Conservation (phyloP, 2,113 vertebrate species). For the Dromas ardeola region DNA sequence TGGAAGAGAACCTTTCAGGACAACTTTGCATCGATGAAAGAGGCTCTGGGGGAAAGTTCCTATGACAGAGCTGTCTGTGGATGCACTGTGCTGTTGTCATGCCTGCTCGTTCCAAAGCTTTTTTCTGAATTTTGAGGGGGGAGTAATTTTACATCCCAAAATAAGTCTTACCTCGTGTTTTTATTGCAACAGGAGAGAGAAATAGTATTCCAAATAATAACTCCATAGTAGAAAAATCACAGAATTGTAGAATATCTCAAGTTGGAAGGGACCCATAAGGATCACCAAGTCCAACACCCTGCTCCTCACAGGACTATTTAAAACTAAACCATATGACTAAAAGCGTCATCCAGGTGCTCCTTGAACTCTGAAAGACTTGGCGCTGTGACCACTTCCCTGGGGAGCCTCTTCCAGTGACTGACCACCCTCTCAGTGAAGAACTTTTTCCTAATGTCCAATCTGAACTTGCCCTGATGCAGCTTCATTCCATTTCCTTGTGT, state of each 20-base stretch:
- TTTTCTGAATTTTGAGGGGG: background rate
- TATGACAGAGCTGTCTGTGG: background rate
- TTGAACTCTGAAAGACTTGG: background rate
- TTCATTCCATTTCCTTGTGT: background rate
- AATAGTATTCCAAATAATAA: background rate
- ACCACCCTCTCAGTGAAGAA: too few species aligned
- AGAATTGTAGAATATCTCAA: background rate
- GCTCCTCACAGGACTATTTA: background rate
- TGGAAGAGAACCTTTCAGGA: background rate
- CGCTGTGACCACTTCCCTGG: background rate
- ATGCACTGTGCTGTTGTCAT: background rate
- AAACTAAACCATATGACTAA: background rate
- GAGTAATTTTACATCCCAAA: background rate
- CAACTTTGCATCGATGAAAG: background rate
- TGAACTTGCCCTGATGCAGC: background rate
- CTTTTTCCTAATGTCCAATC: background rate
- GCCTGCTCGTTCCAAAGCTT: background rate
- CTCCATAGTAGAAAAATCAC: background rate
- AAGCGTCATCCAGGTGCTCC: background rate
- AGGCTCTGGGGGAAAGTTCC: background rate
- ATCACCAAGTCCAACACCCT: background rate
- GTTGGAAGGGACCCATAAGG: background rate
- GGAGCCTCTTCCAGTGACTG: background rate
- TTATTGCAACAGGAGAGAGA: background rate
- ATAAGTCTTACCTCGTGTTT: background rate